A percentile compares a stretch with the other conserved stretches of the same genome.
These are phyloP conservation scores for Aphis gossypii DNA, from an alignment of 1,140 invertebrate genomes.

Conservation along the genomic window DNA sequence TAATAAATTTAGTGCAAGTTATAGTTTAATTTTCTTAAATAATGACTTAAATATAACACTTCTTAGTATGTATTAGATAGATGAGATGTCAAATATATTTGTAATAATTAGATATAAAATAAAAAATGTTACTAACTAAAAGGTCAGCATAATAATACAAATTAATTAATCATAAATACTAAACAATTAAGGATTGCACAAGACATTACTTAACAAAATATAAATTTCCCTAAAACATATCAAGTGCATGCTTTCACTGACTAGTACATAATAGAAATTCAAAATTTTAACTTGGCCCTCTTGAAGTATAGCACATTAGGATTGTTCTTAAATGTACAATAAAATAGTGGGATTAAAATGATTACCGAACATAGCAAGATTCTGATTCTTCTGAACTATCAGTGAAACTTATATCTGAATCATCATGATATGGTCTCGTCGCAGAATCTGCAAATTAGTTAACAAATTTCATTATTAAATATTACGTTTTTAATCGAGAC, in stretches of 20 bases:
- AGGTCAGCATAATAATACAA: background rate
- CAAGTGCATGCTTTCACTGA: background rate
- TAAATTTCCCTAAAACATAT: background rate
- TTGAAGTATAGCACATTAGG: background rate
- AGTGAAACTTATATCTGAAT: slow-evolving; percentile 43
- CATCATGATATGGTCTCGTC: slow-evolving; percentile 48
- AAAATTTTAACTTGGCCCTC: background rate
- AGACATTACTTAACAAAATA: background rate
- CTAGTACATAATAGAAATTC: background rate
- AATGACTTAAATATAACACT: background rate
- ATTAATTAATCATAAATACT: background rate
- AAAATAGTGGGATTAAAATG: background rate
- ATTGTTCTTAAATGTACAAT: background rate
- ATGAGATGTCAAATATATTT: background rate
- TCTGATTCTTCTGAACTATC: slow-evolving; percentile 49
- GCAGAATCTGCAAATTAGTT: slow-evolving; percentile 31
- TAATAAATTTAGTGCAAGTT: background rate
- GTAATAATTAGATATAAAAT: background rate
- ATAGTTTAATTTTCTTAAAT: background rate
- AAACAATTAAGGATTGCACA: slow-evolving; percentile 17
- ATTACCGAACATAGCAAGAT: slow-evolving; percentile 17
- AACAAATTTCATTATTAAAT: background rate
- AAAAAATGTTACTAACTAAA: background rate
- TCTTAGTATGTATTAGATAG: background rate
- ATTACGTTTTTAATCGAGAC: background rate